Evolutionary conservation across 2,113 vertebrate genomes (phyloP).

Genomic region (Varanus komodoensis): DNA sequence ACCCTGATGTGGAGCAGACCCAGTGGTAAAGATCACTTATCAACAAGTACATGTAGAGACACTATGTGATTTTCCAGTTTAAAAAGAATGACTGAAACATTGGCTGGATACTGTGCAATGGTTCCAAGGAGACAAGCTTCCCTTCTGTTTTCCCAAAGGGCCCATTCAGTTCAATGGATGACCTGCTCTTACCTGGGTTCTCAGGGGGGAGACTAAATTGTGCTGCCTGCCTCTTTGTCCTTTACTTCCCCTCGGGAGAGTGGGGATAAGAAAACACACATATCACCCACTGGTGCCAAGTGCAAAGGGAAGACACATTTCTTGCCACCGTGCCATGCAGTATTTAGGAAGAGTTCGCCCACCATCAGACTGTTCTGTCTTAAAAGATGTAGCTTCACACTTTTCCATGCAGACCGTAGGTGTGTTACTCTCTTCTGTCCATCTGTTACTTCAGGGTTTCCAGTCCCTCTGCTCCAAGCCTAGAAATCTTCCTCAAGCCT

Average conservation of each 20-base stretch:
- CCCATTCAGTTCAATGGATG: accelerated
- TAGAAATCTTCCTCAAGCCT: conserved; percentile 56
- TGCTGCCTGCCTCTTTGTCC: accelerated
- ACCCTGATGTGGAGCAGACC: not conserved
- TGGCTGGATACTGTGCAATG: not conserved
- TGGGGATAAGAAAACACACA: not conserved
- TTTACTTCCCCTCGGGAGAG: not conserved
- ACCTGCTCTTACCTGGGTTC: not conserved
- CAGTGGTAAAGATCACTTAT: no score
- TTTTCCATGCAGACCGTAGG: conserved; percentile 46
- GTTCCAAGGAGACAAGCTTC: not conserved
- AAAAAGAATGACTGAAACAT: not conserved
- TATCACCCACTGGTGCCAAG: accelerated
- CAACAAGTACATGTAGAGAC: accelerated
- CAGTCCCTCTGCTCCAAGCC: not conserved
- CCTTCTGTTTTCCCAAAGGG: conserved; percentile 3
- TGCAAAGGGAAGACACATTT: not conserved
- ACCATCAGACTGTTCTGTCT: conserved; percentile 59
- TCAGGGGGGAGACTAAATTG: accelerated
- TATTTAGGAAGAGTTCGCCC: conserved; percentile 59
- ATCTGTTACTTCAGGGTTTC: conserved; percentile 57
- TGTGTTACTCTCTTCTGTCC: conserved; percentile 59
- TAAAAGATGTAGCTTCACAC: conserved; percentile 9
- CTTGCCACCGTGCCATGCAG: accelerated
- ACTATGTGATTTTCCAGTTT: not conserved